Base-by-base conservation (phyloP, 2,888 invertebrate genomes). In the Lepidocyrtinus sp. region DNA sequence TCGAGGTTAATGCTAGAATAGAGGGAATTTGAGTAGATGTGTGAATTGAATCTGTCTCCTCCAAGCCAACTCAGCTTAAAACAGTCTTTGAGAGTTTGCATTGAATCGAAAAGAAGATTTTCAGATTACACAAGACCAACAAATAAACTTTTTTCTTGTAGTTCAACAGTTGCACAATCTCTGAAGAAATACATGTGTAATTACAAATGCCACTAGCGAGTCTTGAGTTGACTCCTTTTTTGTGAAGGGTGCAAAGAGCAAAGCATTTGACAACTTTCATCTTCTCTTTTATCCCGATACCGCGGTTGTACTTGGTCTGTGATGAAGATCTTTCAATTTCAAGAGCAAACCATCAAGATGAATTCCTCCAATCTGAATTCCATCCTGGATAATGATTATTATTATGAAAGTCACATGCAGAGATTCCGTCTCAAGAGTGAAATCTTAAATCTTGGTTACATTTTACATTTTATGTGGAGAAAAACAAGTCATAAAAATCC, bases 171-270 rank as follows among this genome's bases (percentile, higher is more conserved):
- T 63, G 63, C 63, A 63, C 63, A 63, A 63, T 22, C 15, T 24
- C 63, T 5, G 2, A 19, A n/a, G 50, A 50, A n/a, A n/a, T n/a
- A n/a, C n/a, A n/a, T n/a, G n/a, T n/a, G n/a, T n/a, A n/a, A 55
- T 7, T 55, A 55, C 55, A 7, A 55, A 55, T 55, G 17, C 61
- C 17, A n/a, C 36, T 63, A 17, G 55, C 25, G n/a, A 65, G 36
- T 19, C 25, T 7, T 25, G 26, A n/a, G 46, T 64, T 15, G 26
- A 64, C 27, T 19, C 27, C 27, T 7, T 26, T 9, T n/a, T 15
- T 64, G 63, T 64, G 64, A 64, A 64, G 25, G 64, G 64, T 50
- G 50, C 50, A 50, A 50, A 50, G 50, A 50, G 50, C 50, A 36
- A 12, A 36, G 50, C 12, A 17, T 27, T 25, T 27, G 64, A 64